Evolutionary conservation across 2,113 vertebrate genomes (phyloP).

Genomic region (Urocitellus parryii): DNA sequence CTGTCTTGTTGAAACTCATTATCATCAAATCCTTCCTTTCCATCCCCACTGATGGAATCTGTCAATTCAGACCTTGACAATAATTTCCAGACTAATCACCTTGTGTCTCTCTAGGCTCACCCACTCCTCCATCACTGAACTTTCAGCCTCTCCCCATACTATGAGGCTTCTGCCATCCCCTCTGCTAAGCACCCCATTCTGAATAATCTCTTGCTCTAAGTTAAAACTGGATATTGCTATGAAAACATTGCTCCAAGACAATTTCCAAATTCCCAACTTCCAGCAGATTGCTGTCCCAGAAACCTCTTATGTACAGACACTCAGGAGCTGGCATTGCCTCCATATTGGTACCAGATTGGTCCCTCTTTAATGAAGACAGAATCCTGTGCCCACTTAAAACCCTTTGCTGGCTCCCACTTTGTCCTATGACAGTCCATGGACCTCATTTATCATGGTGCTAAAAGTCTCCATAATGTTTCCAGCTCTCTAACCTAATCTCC

Average conservation of each 20-base stretch:
- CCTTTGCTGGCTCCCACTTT: neutral
- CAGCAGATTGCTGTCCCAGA: neutral
- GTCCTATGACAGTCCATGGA: neutral
- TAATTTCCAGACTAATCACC: neutral
- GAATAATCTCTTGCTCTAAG: neutral
- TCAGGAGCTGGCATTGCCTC: neutral
- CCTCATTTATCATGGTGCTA: neutral
- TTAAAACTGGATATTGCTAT: neutral
- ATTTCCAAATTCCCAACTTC: neutral
- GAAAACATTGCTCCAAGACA: neutral
- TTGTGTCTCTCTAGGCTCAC: neutral
- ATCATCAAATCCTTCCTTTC: neutral
- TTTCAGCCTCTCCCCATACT: neutral
- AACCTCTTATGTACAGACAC: too few relatives aligned
- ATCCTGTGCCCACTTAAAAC: neutral
- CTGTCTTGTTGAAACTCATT: neutral
- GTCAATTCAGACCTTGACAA: neutral
- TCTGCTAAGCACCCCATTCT: neutral
- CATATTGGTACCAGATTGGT: neutral
- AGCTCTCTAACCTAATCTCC: neutral
- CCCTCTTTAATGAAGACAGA: neutral
- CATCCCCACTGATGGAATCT: neutral
- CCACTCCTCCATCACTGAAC: neutral
- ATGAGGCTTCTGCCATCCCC: neutral
- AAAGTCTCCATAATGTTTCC: neutral